Evolutionary conservation across 23 tunicate species (phyloP).

Genomic region (Trididemnum nubilum): DNA sequence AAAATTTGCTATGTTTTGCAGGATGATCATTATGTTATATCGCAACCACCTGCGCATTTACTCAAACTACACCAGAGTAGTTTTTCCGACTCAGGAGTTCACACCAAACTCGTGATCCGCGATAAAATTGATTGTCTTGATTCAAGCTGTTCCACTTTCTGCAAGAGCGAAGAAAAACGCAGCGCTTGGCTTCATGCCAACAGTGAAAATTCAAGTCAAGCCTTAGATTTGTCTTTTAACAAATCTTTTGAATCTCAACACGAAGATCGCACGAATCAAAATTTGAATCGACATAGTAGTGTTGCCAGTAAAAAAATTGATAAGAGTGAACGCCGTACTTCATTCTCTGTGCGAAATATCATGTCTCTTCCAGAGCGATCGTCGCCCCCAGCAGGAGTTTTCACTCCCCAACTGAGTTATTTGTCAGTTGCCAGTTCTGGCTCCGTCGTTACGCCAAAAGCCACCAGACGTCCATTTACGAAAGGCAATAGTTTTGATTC

Average conservation of each 20-base stretch:
- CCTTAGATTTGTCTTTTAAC: neutral
- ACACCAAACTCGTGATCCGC: neutral
- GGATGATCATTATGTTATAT: slow-evolving; percentile 1
- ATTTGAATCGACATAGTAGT: neutral
- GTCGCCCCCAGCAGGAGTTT: neutral
- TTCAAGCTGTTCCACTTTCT: too few relatives aligned
- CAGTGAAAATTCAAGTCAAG: neutral
- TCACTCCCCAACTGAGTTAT: neutral
- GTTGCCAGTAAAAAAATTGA: neutral
- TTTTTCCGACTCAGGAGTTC: neutral
- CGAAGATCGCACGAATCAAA: neutral
- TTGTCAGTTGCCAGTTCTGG: neutral
- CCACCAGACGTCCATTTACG: neutral
- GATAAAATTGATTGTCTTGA: too few relatives aligned
- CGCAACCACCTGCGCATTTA: neutral
- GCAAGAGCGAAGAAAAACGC: too few relatives aligned
- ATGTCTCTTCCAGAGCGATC: slow-evolving; percentile 26
- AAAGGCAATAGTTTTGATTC: slow-evolving; percentile 16
- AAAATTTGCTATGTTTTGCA: too few relatives aligned
- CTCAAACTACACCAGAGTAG: neutral
- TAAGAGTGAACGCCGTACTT: neutral
- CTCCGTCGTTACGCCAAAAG: neutral
- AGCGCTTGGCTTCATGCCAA: too few relatives aligned
- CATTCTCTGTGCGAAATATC: slow-evolving; percentile 22
- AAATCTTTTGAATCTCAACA: neutral